These are phyloP conservation scores for Nipponacmea schrenckii DNA, from an alignment of 2,888 invertebrate species.

Conservation along the genomic window DNA sequence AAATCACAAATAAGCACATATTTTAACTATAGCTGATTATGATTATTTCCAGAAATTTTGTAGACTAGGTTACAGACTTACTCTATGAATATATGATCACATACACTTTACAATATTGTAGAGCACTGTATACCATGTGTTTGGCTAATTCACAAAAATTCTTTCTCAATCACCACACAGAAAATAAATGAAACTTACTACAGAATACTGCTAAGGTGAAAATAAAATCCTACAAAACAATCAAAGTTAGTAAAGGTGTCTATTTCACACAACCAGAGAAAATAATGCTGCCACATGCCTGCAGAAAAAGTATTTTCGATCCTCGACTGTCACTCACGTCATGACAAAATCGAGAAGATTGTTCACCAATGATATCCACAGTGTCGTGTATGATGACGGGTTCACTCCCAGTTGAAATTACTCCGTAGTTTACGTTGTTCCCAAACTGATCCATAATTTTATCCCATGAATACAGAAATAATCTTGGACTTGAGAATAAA, in stretches of 20 bases:
- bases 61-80: too few relatives aligned
- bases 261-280: slow-evolving; percentile 2
- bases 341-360: background rate
- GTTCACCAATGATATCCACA: background rate
- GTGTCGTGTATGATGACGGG: background rate
- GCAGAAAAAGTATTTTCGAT: background rate
- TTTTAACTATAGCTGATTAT: background rate
- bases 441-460: background rate
- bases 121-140: too few relatives aligned
- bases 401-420: background rate
- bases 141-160: too few relatives aligned
- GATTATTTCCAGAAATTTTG: too few relatives aligned
- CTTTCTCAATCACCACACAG: background rate
- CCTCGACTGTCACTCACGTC: background rate
- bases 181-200: background rate
- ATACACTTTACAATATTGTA: too few relatives aligned
- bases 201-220: background rate
- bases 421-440: background rate
- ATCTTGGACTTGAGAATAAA: background rate
- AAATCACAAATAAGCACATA: background rate
- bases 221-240: background rate
- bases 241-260: background rate
- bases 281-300: slow-evolving; percentile 2
- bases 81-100: too few relatives aligned
- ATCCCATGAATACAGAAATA: background rate